Evolutionary conservation across 1,140 invertebrate species (phyloP), one percentile per base, ranked within the genome.

Genomic region (Danaus melanippus): DNA sequence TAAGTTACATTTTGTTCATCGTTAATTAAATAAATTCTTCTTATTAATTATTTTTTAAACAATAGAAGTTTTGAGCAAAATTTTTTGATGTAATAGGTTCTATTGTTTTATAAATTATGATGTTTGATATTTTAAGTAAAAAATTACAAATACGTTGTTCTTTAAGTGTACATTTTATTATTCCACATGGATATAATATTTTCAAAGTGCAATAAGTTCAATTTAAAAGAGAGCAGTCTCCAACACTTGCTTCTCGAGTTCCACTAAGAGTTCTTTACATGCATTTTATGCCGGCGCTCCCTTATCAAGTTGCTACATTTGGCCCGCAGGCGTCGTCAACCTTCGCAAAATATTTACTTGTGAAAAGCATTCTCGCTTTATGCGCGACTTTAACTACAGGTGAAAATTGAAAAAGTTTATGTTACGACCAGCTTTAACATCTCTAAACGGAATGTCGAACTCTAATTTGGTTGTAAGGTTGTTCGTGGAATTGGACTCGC

Each of bases 401-500:
- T 83, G 81, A 83, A 84, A 86, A 86, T 84, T 84, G 83, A 84
- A 86, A 86, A 86, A 86, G 79, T 84, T 83, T 83, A 86, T 76
- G 76, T 83, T 82, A 83, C 75, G 75, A 84, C 62, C 64, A 54
- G 67, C 79, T 76, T 76, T 78, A 77, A 69, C 60, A 62, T 72
- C 69, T 58, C 60, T 53, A 72, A 76, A 81, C 59, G 69, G 66
- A 69, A 74, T 64, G 66, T 67, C 50, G 48, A 67, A 67, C 54
- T 79, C 65, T 76, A 81, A 81, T 84, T 81, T 74, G 66, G 61
- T 58, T 66, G 50, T 65, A 61, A 55, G 53, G 52, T 49, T 50
- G 51, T 60, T 57, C 53, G 52, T 55, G n/a, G 56, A 58, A 62
- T 58, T 58, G 53, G 32, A 45, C 39, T 12, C 15, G 52, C 48